A percentile compares a stretch with the other conserved stretches of the same genome.
Evolutionary conservation across 2,113 vertebrate species (phyloP).

Genomic region (Falcunculus frontatus): DNA sequence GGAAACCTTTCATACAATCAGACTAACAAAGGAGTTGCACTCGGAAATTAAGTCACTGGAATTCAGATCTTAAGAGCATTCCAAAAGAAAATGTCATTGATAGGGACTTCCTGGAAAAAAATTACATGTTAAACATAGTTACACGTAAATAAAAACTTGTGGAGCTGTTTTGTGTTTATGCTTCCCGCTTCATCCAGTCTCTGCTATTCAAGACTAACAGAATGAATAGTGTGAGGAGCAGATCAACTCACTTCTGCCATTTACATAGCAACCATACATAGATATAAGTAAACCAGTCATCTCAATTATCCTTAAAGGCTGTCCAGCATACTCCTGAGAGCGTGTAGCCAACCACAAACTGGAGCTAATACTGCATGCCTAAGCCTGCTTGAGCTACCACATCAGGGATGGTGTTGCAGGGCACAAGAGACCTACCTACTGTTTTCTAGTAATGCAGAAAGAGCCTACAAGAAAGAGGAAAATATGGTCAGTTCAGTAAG

Average conservation of each 20-base stretch:
- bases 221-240: neutral
- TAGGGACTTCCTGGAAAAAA: neutral
- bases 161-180: neutral
- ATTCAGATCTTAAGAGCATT: neutral
- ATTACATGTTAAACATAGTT: fast-evolving
- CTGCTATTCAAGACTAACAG: neutral
- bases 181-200: neutral
- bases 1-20: neutral
- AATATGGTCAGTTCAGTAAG: neutral
- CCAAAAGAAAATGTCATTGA: neutral
- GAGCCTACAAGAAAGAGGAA: neutral
- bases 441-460: neutral
- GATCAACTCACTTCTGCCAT: neutral
- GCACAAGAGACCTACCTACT: neutral
- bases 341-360: neutral
- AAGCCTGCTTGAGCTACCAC: neutral
- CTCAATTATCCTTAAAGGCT: neutral
- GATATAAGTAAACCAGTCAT: neutral
- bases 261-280: neutral
- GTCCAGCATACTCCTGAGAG: neutral
- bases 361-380: neutral
- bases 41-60: neutral
- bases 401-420: neutral
- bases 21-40: neutral
- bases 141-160: neutral